Evolutionary conservation across 2,797 vertebrate genomes (phyloP).

Genomic region (Enteromius radiatus): DNA sequence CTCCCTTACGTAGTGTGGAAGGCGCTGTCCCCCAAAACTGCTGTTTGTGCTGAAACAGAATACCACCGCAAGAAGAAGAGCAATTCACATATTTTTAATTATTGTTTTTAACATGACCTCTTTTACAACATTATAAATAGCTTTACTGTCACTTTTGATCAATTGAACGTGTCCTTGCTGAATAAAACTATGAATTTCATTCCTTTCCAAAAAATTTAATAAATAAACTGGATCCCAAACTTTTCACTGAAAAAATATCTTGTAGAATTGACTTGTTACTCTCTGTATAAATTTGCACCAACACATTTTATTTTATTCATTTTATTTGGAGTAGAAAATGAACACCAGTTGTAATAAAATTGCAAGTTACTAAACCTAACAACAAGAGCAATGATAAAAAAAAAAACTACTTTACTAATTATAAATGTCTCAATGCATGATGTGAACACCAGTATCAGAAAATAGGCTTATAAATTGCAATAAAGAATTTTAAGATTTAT

Average conservation of each 20-base stretch:
- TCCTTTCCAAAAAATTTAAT: background rate
- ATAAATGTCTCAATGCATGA: too few species aligned
- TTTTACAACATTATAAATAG: background rate
- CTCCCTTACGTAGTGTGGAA: slow-evolving; percentile 31
- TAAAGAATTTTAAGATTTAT: too few species aligned
- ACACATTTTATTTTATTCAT: too few species aligned
- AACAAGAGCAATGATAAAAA: too few species aligned
- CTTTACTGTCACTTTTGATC: background rate
- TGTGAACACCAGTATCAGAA: too few species aligned
- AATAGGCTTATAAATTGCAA: too few species aligned
- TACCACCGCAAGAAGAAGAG: background rate
- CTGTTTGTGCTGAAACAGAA: slow-evolving; percentile 11
- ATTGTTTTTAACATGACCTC: background rate
- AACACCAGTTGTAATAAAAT: too few species aligned
- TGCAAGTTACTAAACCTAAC: too few species aligned
- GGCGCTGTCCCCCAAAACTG: background rate
- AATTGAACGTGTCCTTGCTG: background rate
- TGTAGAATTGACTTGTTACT: background rate
- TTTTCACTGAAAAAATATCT: background rate
- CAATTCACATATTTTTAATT: background rate
- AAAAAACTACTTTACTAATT: too few species aligned
- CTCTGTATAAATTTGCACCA: too few species aligned
- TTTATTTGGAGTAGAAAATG: background rate
- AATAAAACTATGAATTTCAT: background rate
- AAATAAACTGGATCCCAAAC: background rate